Percentiles rank a stretch among this genome's conserved stretches.
These are phyloP conservation scores for Eupithecia subumbrata DNA, from an alignment of 2,888 invertebrate genomes.

Conservation along the genomic window DNA sequence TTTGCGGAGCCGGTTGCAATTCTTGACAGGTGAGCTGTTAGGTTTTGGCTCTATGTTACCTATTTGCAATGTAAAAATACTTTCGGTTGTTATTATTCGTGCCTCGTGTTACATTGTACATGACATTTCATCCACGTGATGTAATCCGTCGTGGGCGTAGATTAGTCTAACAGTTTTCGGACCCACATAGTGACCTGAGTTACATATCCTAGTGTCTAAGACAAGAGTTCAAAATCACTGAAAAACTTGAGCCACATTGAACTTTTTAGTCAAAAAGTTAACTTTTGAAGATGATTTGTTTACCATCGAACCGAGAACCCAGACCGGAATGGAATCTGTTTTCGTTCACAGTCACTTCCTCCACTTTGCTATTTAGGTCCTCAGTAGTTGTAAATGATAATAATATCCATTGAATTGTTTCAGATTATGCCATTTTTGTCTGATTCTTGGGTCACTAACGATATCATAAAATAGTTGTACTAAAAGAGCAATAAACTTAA, in stretches of 20 bases:
- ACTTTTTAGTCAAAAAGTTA: neutral
- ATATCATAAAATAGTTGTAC: neutral
- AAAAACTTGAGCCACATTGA: neutral
- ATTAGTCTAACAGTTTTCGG: neutral
- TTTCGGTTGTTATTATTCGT: neutral
- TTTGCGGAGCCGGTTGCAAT: neutral
- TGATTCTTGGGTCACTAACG: neutral
- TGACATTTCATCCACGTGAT: neutral
- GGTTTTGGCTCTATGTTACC: neutral
- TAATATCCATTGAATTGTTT: neutral
- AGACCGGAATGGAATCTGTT: neutral
- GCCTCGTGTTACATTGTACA: neutral
- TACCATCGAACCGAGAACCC: neutral
- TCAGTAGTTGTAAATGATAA: neutral
- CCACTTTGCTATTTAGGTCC: neutral
- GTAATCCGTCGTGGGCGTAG: neutral
- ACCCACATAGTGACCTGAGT: neutral
- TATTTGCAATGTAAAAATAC: slow-evolving; percentile 2
- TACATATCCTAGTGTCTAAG: neutral
- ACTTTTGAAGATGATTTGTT: neutral
- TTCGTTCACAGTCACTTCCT: neutral
- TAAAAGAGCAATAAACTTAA: neutral
- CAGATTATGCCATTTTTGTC: neutral
- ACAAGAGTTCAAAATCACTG: neutral
- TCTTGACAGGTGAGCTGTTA: neutral